Conservation (phyloP, 2,113 vertebrate species). For the Myocastor coypus region DNA sequence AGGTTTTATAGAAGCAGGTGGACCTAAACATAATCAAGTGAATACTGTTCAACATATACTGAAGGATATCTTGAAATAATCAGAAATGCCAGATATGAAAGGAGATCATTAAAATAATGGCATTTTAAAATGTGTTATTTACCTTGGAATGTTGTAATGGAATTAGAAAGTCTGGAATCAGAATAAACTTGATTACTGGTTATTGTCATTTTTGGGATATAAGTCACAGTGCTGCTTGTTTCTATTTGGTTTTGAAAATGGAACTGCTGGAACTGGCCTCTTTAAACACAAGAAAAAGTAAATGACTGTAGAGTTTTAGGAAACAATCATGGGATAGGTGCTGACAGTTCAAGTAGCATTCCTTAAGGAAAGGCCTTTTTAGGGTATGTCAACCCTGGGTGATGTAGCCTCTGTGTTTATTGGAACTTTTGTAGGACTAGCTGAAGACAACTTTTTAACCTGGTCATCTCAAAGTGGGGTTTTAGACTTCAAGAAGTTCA, state of each 20-base stretch:
- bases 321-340: not conserved
- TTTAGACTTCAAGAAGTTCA: not conserved
- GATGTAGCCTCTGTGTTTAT: not conserved
- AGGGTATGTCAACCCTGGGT: not conserved
- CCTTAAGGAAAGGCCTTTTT: not conserved
- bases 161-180: slow-evolving; percentile 7
- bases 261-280: not conserved
- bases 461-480: not conserved
- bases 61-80: not conserved
- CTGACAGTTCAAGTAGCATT: slow-evolving; percentile 2
- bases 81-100: not conserved
- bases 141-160: not conserved
- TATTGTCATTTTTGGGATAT: not conserved
- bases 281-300: not conserved
- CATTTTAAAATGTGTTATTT: not conserved
- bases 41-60: not conserved
- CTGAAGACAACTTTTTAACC: not conserved
- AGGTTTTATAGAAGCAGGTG: not conserved
- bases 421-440: not conserved
- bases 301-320: not conserved
- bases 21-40: not conserved
- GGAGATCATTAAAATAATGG: not conserved
- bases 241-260: slow-evolving; percentile 3
- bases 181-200: not conserved
- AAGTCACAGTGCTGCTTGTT: not conserved